Conservation (phyloP, 1,140 invertebrate species). For the Cataglyphis hispanica region DNA sequence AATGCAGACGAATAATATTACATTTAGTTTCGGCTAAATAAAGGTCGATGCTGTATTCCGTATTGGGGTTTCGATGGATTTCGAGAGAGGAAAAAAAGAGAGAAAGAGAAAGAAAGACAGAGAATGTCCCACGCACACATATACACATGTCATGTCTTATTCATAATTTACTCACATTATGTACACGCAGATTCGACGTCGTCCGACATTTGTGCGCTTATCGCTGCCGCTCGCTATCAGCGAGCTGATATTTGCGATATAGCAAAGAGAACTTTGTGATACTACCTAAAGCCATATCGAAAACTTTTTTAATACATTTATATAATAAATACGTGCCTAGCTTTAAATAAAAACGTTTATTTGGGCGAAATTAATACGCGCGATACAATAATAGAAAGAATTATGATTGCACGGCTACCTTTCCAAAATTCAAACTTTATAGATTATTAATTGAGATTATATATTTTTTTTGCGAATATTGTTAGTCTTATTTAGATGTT, state of each 20-base stretch:
- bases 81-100: not conserved
- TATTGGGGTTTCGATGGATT: not conserved
- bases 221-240: constrained; percentile 30
- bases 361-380: not conserved
- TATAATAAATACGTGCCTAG: not conserved
- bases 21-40: not conserved
- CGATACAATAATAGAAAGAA: not conserved
- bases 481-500: not conserved
- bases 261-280: too few species aligned
- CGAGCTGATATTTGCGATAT: too few species aligned
- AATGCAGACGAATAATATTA: not conserved
- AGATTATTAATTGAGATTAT: not conserved
- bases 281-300: not conserved
- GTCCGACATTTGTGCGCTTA: not conserved
- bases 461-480: too few species aligned
- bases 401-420: not conserved
- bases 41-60: not conserved
- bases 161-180: not conserved
- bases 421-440: not conserved
- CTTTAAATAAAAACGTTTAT: not conserved
- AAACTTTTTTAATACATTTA: not conserved
- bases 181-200: not conserved
- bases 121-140: too few species aligned
- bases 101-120: not conserved
- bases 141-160: not conserved